Percentiles rank a stretch among this genome's conserved stretches.
These are phyloP conservation scores for Melieria picta DNA, from an alignment of 2,888 invertebrate genomes.

Conservation along the genomic window DNA sequence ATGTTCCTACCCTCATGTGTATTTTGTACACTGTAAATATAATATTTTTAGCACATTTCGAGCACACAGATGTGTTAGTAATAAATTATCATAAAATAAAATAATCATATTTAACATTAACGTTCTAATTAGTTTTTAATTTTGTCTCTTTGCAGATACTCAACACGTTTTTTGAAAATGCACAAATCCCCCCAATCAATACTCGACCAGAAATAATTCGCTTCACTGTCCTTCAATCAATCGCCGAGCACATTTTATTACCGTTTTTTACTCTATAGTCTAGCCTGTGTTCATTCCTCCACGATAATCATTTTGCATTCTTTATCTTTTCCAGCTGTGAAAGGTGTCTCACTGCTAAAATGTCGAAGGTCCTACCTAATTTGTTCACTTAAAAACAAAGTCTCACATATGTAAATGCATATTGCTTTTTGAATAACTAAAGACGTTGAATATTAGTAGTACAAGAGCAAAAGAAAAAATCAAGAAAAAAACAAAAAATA, in stretches of 20 bases:
- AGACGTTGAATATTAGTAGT: constrained; percentile 38
- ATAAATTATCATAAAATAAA: no score
- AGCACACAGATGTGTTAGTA: no score
- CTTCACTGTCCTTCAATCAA: background rate
- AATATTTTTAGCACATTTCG: no score
- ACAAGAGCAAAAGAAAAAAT: background rate
- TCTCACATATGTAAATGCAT: constrained; percentile 42
- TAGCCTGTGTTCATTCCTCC: no score
- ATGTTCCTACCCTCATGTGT: no score
- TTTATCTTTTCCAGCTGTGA: constrained; percentile 55
- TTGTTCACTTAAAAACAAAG: constrained; percentile 44
- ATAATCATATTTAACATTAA: no score
- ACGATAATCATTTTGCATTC: background rate
- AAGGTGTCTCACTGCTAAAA: constrained; percentile 59
- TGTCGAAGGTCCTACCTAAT: constrained; percentile 62
- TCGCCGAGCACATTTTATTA: background rate
- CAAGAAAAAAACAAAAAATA: constrained; percentile 3
- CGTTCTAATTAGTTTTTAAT: no score
- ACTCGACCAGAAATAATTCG: no score
- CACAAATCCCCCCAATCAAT: background rate
- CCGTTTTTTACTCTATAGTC: constrained; percentile 7
- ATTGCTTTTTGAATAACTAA: constrained; percentile 46
- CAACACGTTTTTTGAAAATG: no score
- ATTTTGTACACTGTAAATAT: no score
- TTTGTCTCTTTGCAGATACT: no score